Evolutionary conservation across 2,888 invertebrate genomes (phyloP).

Genomic region (Anoplius nigerrimus): DNA sequence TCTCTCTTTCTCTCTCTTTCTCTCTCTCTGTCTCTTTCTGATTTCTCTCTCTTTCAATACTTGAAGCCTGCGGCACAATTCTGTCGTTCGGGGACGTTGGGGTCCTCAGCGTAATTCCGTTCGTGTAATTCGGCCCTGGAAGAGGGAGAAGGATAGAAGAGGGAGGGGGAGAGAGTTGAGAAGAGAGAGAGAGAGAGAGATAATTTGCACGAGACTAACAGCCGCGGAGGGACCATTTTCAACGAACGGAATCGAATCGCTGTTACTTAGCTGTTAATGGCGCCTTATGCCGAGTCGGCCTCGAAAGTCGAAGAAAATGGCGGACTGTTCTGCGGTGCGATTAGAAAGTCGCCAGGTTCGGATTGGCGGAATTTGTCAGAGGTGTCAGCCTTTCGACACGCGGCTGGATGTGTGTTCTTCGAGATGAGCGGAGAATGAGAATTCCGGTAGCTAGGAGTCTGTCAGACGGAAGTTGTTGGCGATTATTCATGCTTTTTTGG

Average conservation of each 20-base stretch:
- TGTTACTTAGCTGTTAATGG: constrained; percentile 68
- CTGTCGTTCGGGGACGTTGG: constrained; percentile 22
- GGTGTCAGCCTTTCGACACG: too few relatives aligned
- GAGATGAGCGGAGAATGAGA: too few relatives aligned
- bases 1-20: constrained; percentile 2
- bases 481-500: too few relatives aligned
- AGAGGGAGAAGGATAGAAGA: constrained; percentile 39
- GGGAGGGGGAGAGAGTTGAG: constrained; percentile 38
- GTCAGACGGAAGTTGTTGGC: too few relatives aligned
- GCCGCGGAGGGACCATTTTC: constrained; percentile 72
- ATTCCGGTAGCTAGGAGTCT: too few relatives aligned
- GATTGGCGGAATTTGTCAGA: too few relatives aligned
- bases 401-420: neutral
- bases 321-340: too few relatives aligned
- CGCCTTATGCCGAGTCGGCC: constrained; percentile 58
- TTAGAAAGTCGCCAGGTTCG: too few relatives aligned
- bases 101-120: constrained; percentile 27
- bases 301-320: constrained; percentile 19
- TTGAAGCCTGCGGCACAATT: constrained; percentile 44
- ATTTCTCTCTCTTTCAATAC: constrained; percentile 17
- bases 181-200: constrained; percentile 37
- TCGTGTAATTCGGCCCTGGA: constrained; percentile 60
- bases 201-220: constrained; percentile 65
- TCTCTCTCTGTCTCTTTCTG: constrained; percentile 15
- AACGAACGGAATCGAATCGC: constrained; percentile 66